Evolutionary conservation across 2,113 vertebrate genomes (phyloP).

Genomic region (Heptranchias perlo): DNA sequence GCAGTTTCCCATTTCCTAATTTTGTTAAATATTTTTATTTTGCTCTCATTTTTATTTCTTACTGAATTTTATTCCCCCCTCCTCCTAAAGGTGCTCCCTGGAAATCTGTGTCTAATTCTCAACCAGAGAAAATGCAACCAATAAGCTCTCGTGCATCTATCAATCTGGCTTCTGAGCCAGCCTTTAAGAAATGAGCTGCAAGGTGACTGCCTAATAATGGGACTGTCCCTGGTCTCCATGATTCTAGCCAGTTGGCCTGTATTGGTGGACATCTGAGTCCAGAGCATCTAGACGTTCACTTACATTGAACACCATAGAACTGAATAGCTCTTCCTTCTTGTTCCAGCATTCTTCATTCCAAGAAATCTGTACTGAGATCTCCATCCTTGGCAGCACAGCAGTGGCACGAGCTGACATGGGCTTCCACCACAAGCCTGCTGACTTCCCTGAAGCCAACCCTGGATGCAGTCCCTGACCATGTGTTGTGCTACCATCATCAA

Average conservation of each 20-base stretch:
- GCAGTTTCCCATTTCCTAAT: too few relatives aligned
- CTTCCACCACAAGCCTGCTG: not conserved
- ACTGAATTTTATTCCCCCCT: not conserved
- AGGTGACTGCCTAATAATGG: not conserved
- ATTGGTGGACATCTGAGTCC: not conserved
- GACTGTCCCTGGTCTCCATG: not conserved
- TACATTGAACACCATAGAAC: not conserved
- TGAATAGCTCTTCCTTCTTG: not conserved
- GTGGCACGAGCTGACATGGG: not conserved
- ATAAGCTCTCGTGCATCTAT: not conserved
- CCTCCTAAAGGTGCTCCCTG: not conserved
- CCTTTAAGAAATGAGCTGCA: not conserved
- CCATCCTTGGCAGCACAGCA: not conserved
- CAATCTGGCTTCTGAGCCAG: not conserved
- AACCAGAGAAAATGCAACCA: not conserved
- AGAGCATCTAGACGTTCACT: not conserved
- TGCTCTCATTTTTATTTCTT: not conserved
- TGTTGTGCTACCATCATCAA: not conserved
- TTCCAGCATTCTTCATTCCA: not conserved
- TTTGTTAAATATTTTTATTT: not conserved
- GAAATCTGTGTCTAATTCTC: not conserved
- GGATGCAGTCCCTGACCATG: not conserved
- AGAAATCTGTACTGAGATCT: not conserved
- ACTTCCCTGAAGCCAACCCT: not conserved
- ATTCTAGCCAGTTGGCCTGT: not conserved